Evolutionary conservation across 2,113 vertebrate species (phyloP).

Genomic region (Cebidichthys violaceus): DNA sequence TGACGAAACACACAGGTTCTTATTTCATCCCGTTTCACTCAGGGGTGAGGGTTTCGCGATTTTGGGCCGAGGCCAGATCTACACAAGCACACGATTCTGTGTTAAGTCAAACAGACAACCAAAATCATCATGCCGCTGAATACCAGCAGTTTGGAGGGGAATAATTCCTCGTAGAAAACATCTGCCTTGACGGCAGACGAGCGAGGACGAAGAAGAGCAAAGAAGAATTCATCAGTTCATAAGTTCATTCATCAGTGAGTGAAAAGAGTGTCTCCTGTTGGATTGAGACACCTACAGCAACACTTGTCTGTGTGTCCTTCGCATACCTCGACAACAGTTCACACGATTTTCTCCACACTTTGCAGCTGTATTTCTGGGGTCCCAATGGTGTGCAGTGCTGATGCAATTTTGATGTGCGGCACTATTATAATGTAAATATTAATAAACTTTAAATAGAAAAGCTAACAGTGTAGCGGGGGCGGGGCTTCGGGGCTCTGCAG

Average conservation of each 20-base stretch:
- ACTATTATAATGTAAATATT: no score
- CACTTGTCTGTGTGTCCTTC: no score
- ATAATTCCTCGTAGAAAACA: not conserved
- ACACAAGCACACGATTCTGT: not conserved
- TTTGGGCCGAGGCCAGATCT: not conserved
- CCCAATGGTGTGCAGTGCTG: no score
- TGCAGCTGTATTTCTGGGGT: no score
- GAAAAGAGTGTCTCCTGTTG: not conserved
- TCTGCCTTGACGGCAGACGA: constrained; percentile 11
- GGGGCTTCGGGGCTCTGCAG: no score
- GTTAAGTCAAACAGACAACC: no score
- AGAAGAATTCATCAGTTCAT: not conserved
- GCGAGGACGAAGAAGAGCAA: not conserved
- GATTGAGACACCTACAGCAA: not conserved
- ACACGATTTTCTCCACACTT: no score
- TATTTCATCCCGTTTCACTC: not conserved
- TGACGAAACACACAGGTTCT: not conserved
- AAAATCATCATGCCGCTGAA: no score
- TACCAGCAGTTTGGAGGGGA: not conserved
- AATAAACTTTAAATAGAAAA: no score
- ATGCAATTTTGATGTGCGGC: no score
- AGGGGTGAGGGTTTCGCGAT: not conserved
- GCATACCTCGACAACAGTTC: no score
- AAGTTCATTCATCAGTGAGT: not conserved
- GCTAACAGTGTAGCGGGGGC: no score